Conservation (phyloP, 1,140 invertebrate genomes). For the Whitmania pigra region DNA sequence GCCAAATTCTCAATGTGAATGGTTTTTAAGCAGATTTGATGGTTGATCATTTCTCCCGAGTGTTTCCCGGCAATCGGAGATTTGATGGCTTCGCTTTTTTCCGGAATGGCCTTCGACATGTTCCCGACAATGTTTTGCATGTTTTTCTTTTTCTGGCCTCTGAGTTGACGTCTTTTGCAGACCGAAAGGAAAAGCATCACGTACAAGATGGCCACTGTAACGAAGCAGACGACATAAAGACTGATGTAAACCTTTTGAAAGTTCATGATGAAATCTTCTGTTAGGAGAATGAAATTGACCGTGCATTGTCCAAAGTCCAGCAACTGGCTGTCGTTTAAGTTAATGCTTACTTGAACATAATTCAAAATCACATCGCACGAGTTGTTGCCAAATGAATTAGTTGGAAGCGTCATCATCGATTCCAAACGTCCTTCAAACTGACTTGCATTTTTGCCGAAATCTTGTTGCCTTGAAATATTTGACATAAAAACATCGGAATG, state of each 20-base stretch:
- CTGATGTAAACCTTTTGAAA: conserved; percentile 1
- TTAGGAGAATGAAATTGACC: conserved; percentile 5
- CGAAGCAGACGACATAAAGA: conserved; percentile 21
- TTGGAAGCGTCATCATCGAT: not conserved
- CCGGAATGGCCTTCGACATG: not conserved
- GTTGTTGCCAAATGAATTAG: not conserved
- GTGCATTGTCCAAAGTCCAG: not conserved
- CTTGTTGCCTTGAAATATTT: not conserved
- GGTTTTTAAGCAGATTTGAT: no score
- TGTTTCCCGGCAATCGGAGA: not conserved
- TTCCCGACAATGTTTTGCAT: conserved; percentile 4
- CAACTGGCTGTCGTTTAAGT: no score
- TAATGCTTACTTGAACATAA: no score
- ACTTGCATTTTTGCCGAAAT: not conserved
- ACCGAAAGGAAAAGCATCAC: conserved; percentile 19
- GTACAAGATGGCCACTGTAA: conserved; percentile 21
- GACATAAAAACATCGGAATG: not conserved
- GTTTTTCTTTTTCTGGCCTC: not conserved
- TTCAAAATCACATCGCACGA: not conserved
- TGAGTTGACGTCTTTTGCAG: not conserved
- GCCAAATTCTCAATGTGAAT: not conserved
- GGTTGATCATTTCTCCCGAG: not conserved
- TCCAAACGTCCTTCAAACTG: not conserved
- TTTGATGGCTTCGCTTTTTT: not conserved
- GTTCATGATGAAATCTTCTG: not conserved